Evolutionary conservation across 2,888 invertebrate genomes (phyloP), one percentile per base, ranked within the genome.

Genomic region (Synanthedon andrenaeformis): DNA sequence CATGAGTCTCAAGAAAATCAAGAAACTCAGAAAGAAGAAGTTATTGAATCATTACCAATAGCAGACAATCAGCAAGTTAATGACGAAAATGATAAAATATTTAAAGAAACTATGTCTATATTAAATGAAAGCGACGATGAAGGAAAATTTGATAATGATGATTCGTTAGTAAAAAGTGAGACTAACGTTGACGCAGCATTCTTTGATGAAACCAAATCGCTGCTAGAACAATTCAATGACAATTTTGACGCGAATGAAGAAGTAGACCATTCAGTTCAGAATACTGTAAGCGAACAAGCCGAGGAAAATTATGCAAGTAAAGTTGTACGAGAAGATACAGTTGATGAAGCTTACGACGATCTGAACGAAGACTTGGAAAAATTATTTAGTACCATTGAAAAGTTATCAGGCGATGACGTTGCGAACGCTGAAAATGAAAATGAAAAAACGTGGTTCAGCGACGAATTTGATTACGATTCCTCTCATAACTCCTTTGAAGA

Each of bases 281-380:
- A 42, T 42, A 10, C 6, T 42, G 14, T n/a, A n/a, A 45, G 13
- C 45, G 14, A 45, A 45, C 42, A 54, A 49, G 53, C 45, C 49
- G 52, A 55, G 45, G 53, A 51, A 28, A 50, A 52, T 41, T 8
- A 42, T 14, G 4, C 10, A 52, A 13, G 6, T 28, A 28, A 52
- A 56, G 35, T 56, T 17, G 49, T 56, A 14, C 65, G 64, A 41
- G 74, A 74, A 52, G 76, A 76, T 19, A 67, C 66, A 0, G 67
- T 69, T 1, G 68, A 70, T 4, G 68, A 74, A 58, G 69, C 66
- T 2, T 71, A 74, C 51, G 60, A 60, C 17, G 79, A 82, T 53
- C 62, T 84, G 8, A 67, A 76, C 55, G 66, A 65, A 14, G 77
- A 84, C 58, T 67, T 82, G 41, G 67, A 72, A 13, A 69, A 72